Percentiles rank a stretch among this genome's conserved stretches.
These are phyloP conservation scores for Enteromius fasciolatus DNA, from an alignment of 2,797 vertebrate species.

Conservation along the genomic window DNA sequence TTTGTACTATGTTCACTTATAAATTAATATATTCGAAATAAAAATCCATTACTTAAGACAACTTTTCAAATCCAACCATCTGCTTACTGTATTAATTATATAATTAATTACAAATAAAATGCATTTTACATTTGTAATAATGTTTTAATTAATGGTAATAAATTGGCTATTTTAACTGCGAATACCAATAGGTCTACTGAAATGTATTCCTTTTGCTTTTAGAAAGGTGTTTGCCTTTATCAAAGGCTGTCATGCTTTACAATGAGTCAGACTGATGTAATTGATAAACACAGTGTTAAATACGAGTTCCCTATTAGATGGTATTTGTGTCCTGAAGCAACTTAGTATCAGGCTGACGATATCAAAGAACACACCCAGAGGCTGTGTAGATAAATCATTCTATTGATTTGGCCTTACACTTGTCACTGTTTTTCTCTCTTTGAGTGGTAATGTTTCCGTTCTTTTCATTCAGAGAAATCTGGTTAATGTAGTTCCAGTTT, in stretches of 20 bases:
- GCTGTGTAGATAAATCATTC: neutral
- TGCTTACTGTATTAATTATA: neutral
- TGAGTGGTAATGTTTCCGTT: neutral
- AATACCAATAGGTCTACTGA: neutral
- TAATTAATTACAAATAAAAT: neutral
- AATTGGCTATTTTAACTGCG: neutral
- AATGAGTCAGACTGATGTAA: neutral
- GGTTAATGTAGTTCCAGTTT: conserved; percentile 1
- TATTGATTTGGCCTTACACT: neutral
- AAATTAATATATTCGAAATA: neutral
- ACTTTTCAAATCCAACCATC: neutral
- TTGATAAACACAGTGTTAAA: neutral
- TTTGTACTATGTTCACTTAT: neutral
- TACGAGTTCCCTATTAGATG: neutral
- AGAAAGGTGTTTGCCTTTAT: neutral
- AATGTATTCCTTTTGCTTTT: neutral
- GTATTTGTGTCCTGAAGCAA: conserved; percentile 8
- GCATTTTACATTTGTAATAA: neutral
- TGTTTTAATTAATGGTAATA: neutral
- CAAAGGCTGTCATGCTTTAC: conserved; percentile 9
- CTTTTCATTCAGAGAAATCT: neutral
- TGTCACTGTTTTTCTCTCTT: neutral
- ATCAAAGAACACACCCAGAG: neutral
- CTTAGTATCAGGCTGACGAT: neutral
- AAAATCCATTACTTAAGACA: neutral